Evolutionary conservation across 2,888 invertebrate species (phyloP).

Genomic region (Seira ritae): DNA sequence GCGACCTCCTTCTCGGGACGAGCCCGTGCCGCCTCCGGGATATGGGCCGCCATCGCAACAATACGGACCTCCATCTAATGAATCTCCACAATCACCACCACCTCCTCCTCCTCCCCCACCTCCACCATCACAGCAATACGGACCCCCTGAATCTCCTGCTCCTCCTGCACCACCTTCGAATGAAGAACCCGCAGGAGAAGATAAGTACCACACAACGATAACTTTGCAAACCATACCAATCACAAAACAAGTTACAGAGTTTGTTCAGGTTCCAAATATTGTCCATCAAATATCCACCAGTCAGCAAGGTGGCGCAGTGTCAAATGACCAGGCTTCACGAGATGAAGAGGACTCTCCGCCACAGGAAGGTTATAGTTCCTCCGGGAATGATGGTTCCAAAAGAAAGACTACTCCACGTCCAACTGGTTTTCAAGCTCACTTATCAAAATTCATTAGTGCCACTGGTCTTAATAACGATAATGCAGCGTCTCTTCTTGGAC

Average conservation of each 20-base stretch:
- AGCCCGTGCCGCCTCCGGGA: conserved; percentile 40
- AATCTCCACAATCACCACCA: conserved; percentile 4
- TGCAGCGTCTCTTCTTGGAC: neutral
- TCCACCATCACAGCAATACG: no score
- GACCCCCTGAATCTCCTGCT: conserved; percentile 18
- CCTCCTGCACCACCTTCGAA: conserved; percentile 40
- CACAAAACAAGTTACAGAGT: conserved; percentile 65
- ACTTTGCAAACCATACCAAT: conserved; percentile 67
- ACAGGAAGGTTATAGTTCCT: conserved; percentile 35
- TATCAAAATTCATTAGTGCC: conserved; percentile 43
- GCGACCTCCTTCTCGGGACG: conserved; percentile 47
- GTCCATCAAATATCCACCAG: conserved; percentile 56
- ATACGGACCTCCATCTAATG: conserved; percentile 50
- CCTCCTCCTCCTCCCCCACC: conserved; percentile 42
- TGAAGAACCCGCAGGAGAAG: conserved; percentile 37
- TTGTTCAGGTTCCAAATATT: conserved; percentile 68
- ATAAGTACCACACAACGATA: conserved; percentile 62
- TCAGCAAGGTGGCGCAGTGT: conserved; percentile 31
- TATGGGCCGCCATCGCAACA: conserved; percentile 29
- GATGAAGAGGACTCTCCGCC: conserved; percentile 27
- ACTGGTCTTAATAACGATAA: conserved; percentile 44
- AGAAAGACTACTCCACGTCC: no score
- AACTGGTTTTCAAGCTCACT: conserved; percentile 40
- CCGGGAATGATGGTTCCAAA: conserved; percentile 13
- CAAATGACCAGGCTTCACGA: conserved; percentile 19